A percentile compares a stretch with the other conserved stretches of the same genome.
phyloP scores from a whole-genome alignment of 2,797 vertebrate species.

The Hippopotamyrus pictus region DNA sequence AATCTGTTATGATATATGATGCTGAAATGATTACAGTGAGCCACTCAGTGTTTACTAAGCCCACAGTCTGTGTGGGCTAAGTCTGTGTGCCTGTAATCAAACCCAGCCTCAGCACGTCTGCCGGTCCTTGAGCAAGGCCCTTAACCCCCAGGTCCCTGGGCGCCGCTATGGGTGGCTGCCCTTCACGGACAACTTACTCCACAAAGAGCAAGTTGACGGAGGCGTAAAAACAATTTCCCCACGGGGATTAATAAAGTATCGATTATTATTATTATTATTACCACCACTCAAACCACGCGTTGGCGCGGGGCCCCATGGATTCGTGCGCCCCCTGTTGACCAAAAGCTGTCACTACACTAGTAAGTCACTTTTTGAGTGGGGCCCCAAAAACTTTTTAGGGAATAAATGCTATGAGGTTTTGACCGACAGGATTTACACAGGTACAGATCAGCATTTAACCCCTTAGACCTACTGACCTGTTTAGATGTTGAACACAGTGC shows the following conservation, averaged over 20 bases:
- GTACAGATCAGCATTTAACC: background rate
- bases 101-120: too few species aligned
- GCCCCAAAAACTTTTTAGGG: background rate
- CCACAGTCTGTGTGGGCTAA: background rate
- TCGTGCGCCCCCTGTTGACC: background rate
- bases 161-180: too few species aligned
- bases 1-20: conserved; percentile 1
- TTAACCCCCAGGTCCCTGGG: too few species aligned
- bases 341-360: background rate
- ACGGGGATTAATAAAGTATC: too few species aligned
- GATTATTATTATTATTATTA: too few species aligned
- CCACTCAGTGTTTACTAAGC: background rate
- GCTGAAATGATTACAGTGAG: background rate
- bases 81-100: too few species aligned
- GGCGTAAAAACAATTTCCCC: too few species aligned
- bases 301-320: background rate
- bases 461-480: background rate
- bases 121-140: too few species aligned
- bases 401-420: background rate
- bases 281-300: background rate
- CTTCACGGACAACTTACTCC: too few species aligned
- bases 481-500: background rate
- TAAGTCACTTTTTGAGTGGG: background rate
- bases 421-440: background rate
- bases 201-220: too few species aligned